phyloP scores from a whole-genome alignment of 2,888 invertebrate species.

The Lithodes maja region DNA sequence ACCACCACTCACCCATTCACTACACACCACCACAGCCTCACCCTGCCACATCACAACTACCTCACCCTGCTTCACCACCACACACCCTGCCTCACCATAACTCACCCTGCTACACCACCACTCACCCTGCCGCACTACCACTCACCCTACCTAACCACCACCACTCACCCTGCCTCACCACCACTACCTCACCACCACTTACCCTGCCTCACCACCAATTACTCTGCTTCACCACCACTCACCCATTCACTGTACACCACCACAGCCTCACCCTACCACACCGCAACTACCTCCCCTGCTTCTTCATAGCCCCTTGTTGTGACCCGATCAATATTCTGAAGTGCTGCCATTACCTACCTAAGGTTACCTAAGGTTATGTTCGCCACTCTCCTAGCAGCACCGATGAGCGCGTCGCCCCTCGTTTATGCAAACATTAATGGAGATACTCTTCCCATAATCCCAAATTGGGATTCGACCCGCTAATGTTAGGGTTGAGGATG shows the following conservation, averaged over 20 bases:
- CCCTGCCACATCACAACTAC: neutral
- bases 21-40: neutral
- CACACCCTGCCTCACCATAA: neutral
- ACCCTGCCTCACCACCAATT: neutral
- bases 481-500: too few species aligned
- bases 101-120: neutral
- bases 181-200: neutral
- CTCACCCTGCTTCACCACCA: neutral
- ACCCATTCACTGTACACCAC: neutral
- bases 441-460: too few species aligned
- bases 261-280: neutral
- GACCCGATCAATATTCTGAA: too few species aligned
- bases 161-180: neutral
- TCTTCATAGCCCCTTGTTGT: neutral
- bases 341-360: too few species aligned
- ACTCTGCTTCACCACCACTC: neutral
- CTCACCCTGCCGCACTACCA: neutral
- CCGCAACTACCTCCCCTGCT: neutral
- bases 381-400: too few species aligned
- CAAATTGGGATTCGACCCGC: too few species aligned
- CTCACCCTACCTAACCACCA: neutral
- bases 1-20: neutral
- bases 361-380: too few species aligned
- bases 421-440: too few species aligned
- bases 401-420: too few species aligned